Percentiles rank a stretch among this genome's conserved stretches.
Evolutionary conservation across 2,113 vertebrate genomes (phyloP).

Genomic region (Halcyon malimbica): DNA sequence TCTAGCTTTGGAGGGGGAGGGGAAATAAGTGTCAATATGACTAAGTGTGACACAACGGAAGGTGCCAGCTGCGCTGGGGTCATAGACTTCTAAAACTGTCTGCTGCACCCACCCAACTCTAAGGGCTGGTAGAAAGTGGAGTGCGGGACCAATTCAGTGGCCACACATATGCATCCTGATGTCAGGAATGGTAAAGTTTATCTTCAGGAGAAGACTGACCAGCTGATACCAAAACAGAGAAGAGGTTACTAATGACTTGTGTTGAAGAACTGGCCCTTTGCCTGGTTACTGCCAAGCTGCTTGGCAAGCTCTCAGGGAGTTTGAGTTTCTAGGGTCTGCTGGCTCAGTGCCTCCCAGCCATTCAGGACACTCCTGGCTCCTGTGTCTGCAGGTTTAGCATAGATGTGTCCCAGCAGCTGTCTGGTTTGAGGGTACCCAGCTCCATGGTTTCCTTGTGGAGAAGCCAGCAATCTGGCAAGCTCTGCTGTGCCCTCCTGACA

Average conservation of each 20-base stretch:
- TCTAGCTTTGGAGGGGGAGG: not conserved
- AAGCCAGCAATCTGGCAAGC: not conserved
- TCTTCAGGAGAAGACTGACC: not conserved
- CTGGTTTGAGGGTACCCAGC: not conserved
- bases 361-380: not conserved
- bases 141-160: not conserved
- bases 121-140: not conserved
- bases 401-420: not conserved
- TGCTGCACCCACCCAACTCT: not conserved
- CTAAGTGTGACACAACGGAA: not conserved
- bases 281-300: not conserved
- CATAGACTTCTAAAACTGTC: not conserved
- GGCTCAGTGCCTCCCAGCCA: not conserved
- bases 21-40: not conserved
- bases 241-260: not conserved
- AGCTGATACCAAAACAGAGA: not conserved
- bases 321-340: not conserved
- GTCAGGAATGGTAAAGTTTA: not conserved
- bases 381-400: not conserved
- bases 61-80: rapidly evolving
- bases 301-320: not conserved
- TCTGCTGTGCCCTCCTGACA: not conserved
- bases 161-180: not conserved
- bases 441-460: constrained; percentile 11
- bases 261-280: not conserved